Base-by-base conservation (phyloP, 2,888 invertebrate species). In the Coelogynopora nodosa region DNA sequence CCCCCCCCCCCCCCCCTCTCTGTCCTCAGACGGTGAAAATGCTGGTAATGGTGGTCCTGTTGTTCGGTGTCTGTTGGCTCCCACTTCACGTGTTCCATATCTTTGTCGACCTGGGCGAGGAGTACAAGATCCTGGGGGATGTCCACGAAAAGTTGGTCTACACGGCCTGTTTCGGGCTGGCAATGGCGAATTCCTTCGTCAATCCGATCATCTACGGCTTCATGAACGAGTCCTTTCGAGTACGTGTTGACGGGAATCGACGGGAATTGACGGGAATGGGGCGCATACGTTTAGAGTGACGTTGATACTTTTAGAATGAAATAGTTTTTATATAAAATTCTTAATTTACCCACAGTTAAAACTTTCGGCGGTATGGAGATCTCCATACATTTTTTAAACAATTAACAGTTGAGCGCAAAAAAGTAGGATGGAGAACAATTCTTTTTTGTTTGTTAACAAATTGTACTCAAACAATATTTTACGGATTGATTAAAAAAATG, bases 31-130 rank as follows among this genome's bases (percentile, higher is more conserved):
- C 90, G 26, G 89, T 90, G 31, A 91, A 91, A 88, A 91, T 91
- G 91, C 86, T 91, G 88, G 88, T 90, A 10, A 89, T 90, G 0
- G 89, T 91, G 5, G 90, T 90, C n/a, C 88, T 89, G 1, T 88
- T 90, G 81, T 91, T 91, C 85, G 90, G 90, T 0, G 84, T 91
- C 30, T 91, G 91, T 88, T 91, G 91, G 91, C 89, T 91, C 82
- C 91, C 91, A 0, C 89, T 91, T 13, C 91, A 91, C 84, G 87
- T 90, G 23, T 91, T 91, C 88, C 89, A 89, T 27, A 88, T 91
- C 30, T 87, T 91, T 30, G 87, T 90, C 23, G 90, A 91, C 88
- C 90, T 87, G 28, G 74, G 74, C 2, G 74, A 74, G 74, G 23
- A 5, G 23, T 10, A 27, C 29, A 10, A 29, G 30, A 5, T 31